A percentile compares a stretch with the other conserved stretches of the same genome.
Evolutionary conservation across 92 coral and sea anemone species (phyloP).

Genomic region (Phymanthus crucifer): DNA sequence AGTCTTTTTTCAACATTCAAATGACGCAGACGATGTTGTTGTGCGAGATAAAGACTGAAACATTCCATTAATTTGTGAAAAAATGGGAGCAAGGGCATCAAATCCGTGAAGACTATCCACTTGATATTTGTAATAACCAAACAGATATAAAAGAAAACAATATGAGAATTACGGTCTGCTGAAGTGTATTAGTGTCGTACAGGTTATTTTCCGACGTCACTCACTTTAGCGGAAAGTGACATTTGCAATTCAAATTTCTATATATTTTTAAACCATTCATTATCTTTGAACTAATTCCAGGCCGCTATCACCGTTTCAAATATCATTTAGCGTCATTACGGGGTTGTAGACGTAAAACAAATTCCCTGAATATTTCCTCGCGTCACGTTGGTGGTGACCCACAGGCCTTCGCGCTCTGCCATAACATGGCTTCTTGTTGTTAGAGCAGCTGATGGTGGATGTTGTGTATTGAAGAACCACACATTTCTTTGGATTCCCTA

Average conservation of each 20-base stretch:
- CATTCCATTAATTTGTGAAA: too few relatives aligned
- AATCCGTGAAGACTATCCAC: too few relatives aligned
- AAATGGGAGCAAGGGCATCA: too few relatives aligned
- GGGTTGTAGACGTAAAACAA: conserved; percentile 8
- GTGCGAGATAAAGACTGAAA: too few relatives aligned
- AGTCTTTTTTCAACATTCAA: too few relatives aligned
- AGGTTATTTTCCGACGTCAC: too few relatives aligned
- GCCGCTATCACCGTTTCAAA: not conserved
- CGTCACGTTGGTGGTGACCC: conserved; percentile 26
- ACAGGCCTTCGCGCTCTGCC: conserved; percentile 33
- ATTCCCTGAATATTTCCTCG: conserved; percentile 14
- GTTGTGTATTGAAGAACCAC: conserved; percentile 15
- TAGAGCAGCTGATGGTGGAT: conserved; percentile 24
- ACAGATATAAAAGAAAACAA: too few relatives aligned
- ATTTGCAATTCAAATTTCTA: not conserved
- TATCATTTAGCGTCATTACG: not conserved
- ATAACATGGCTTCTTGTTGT: conserved; percentile 40
- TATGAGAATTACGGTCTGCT: too few relatives aligned
- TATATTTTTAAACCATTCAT: not conserved
- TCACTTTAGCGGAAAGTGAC: too few relatives aligned
- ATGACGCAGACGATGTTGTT: too few relatives aligned
- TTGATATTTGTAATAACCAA: too few relatives aligned
- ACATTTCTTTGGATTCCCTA: conserved; percentile 5
- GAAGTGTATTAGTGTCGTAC: too few relatives aligned
- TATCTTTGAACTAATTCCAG: not conserved